Evolutionary conservation across 2,797 vertebrate species (phyloP).

Genomic region (Aulostomus chinensis): DNA sequence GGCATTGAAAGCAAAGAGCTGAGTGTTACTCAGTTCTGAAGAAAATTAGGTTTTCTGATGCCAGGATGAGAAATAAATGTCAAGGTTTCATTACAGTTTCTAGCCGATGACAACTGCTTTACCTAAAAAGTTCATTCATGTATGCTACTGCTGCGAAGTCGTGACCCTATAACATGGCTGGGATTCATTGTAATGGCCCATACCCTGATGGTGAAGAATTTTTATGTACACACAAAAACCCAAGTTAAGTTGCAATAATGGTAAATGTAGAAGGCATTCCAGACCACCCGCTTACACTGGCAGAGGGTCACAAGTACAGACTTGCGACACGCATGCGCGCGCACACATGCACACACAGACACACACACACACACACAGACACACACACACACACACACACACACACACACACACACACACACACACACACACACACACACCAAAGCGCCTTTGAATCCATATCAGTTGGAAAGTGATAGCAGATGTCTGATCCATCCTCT

Average conservation of each 20-base stretch:
- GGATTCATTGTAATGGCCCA: slow-evolving; percentile 20
- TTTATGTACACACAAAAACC: slow-evolving; percentile 6
- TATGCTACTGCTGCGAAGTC: slow-evolving; percentile 20
- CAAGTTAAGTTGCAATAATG: slow-evolving; percentile 3
- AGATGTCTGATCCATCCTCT: slow-evolving; percentile 67
- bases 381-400: slow-evolving; percentile 26
- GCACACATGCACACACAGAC: slow-evolving; percentile 6
- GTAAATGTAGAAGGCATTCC: slow-evolving; percentile 12
- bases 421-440: slow-evolving; percentile 35
- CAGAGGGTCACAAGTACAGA: slow-evolving; percentile 23
- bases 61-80: slow-evolving; percentile 17
- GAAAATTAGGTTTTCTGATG: slow-evolving; percentile 29
- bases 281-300: slow-evolving; percentile 11
- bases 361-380: slow-evolving; percentile 28
- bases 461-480: slow-evolving; percentile 65
- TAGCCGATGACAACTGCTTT: slow-evolving; percentile 24
- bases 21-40: slow-evolving; percentile 14
- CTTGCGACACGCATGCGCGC: too few relatives aligned
- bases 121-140: slow-evolving; percentile 23
- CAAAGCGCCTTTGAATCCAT: slow-evolving; percentile 41
- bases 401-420: slow-evolving; percentile 14
- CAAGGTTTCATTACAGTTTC: slow-evolving; percentile 22
- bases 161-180: slow-evolving; percentile 21
- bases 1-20: slow-evolving; percentile 50
- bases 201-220: slow-evolving; percentile 35